phyloP scores from a whole-genome alignment of 2,113 vertebrate species.

The Ammospiza caudacuta region DNA sequence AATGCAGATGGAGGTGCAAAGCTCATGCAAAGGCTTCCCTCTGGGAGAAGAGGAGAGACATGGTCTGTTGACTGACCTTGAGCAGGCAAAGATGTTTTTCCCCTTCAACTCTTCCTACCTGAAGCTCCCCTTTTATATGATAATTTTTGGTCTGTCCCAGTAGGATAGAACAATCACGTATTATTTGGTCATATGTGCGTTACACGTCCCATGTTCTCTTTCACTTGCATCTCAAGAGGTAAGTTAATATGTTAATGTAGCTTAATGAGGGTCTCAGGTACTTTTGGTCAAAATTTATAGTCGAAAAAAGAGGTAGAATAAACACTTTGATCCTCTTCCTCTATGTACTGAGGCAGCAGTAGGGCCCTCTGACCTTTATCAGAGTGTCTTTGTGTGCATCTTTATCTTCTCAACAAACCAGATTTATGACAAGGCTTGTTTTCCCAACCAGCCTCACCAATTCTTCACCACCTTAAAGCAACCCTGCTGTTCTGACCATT shows the following conservation, averaged over 20 bases:
- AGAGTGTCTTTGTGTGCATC: background rate
- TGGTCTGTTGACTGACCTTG: background rate
- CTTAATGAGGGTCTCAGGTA: background rate
- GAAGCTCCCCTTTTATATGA: background rate
- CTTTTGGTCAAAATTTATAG: background rate
- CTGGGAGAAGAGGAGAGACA: background rate
- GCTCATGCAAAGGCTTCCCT: background rate
- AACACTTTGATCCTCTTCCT: background rate
- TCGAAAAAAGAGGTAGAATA: background rate
- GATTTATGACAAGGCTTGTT: background rate
- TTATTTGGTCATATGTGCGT: background rate
- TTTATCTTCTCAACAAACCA: background rate
- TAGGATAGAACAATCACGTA: background rate
- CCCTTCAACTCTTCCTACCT: background rate
- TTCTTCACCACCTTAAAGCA: background rate
- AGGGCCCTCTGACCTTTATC: background rate
- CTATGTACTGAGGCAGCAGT: background rate
- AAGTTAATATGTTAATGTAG: background rate
- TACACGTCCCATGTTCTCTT: background rate
- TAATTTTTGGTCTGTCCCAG: background rate
- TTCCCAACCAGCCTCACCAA: background rate
- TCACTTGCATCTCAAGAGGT: background rate
- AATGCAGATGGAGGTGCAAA: background rate
- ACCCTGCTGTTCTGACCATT: background rate
- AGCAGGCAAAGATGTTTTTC: background rate